Percentiles rank a stretch among this genome's conserved stretches.
Conservation (phyloP, 2,888 invertebrate genomes). For the Pandemis heparana region DNA sequence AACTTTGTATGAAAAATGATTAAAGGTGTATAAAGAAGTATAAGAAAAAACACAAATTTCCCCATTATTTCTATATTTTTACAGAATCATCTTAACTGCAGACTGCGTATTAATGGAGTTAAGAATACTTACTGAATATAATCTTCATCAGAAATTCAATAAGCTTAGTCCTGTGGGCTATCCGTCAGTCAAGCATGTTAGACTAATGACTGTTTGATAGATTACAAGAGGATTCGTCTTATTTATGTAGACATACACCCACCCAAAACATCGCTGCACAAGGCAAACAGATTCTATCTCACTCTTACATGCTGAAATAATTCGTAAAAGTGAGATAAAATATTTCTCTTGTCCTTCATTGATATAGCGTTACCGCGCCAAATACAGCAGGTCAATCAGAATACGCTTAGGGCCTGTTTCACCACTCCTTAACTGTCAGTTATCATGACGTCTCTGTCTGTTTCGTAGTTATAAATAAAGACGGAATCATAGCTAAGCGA, state of each 20-base stretch:
- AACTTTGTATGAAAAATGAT: too few relatives aligned
- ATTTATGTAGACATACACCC: background rate
- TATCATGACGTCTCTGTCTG: too few relatives aligned
- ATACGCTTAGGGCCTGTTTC: too few relatives aligned
- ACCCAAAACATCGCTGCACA: background rate
- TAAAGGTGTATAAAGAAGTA: too few relatives aligned
- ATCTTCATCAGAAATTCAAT: background rate
- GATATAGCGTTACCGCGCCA: too few relatives aligned
- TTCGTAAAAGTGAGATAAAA: background rate
- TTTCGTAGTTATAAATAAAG: too few relatives aligned
- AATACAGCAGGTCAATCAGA: too few relatives aligned
- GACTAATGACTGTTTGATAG: slow-evolving; percentile 1
- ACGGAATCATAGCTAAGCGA: too few relatives aligned
- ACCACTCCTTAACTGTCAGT: too few relatives aligned
- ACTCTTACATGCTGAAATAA: background rate
- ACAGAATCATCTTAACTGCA: background rate
- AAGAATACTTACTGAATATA: background rate
- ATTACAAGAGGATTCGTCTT: slow-evolving; percentile 1
- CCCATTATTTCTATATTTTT: too few relatives aligned
- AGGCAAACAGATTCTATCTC: background rate
- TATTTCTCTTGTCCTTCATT: background rate
- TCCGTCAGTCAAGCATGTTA: background rate
- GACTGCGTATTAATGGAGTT: background rate
- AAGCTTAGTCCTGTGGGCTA: background rate
- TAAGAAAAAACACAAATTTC: too few relatives aligned